A percentile compares a stretch with the other conserved stretches of the same genome.
These are phyloP conservation scores for Lagocephalus sceleratus DNA, from an alignment of 2,797 vertebrate species.

Conservation along the genomic window DNA sequence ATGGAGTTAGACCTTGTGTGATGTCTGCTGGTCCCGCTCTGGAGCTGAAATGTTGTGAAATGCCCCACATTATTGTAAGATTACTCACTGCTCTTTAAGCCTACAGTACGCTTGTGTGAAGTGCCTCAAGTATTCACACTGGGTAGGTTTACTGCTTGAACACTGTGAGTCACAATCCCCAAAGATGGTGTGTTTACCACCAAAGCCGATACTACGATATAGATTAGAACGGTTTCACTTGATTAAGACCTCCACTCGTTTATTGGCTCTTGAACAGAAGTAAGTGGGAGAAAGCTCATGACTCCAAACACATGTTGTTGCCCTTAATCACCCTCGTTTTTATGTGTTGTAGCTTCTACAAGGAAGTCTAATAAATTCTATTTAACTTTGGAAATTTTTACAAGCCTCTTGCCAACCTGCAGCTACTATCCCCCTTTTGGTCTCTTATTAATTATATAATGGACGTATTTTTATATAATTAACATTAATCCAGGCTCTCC, in stretches of 20 bases:
- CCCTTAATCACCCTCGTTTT: conserved; percentile 36
- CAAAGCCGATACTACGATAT: conserved; percentile 17
- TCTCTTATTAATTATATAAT: too few species aligned
- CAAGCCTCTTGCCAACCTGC: conserved; percentile 30
- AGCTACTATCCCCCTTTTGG: conserved; percentile 3
- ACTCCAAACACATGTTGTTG: conserved; percentile 49
- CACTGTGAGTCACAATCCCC: conserved; percentile 17
- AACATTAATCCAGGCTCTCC: too few species aligned
- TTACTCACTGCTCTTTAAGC: conserved; percentile 65
- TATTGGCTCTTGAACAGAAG: conserved; percentile 21
- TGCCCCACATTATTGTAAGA: conserved; percentile 59
- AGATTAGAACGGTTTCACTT: conserved; percentile 24
- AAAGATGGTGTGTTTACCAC: conserved; percentile 10
- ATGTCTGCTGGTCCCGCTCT: conserved; percentile 29
- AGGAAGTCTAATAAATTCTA: conserved; percentile 46
- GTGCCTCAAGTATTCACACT: conserved; percentile 24
- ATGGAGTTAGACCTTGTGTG: conserved; percentile 29
- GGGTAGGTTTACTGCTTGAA: conserved; percentile 24
- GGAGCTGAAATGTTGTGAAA: conserved; percentile 59
- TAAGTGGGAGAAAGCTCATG: conserved; percentile 30
- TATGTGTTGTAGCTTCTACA: conserved; percentile 48
- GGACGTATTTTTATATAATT: too few species aligned
- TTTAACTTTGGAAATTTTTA: conserved; percentile 38
- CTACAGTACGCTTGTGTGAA: conserved; percentile 30
- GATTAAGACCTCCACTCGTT: conserved; percentile 21